These are phyloP conservation scores for Orientallactaga bullata DNA, from an alignment of 2,113 vertebrate genomes.

Conservation along the genomic window DNA sequence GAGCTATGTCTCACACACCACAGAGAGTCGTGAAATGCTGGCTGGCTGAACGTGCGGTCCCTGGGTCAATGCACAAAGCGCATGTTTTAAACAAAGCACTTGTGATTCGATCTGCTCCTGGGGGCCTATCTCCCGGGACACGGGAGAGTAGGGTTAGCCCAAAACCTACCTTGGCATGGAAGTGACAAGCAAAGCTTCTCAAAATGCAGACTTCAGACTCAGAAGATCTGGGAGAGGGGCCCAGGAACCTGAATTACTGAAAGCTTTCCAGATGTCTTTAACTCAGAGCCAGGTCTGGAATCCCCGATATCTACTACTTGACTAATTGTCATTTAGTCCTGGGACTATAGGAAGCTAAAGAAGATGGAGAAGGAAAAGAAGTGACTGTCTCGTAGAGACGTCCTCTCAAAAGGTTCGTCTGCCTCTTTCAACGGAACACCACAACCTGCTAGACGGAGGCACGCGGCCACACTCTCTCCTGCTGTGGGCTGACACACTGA, in stretches of 20 bases:
- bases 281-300: constrained; percentile 69
- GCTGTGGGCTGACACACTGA: background rate
- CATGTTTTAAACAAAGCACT: background rate
- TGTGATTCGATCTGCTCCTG: background rate
- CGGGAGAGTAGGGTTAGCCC: background rate
- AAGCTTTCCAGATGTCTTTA: constrained; percentile 77
- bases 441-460: background rate
- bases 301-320: constrained; percentile 46
- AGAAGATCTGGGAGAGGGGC: constrained; percentile 45
- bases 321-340: constrained; percentile 1
- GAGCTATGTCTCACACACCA: background rate
- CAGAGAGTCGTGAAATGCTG: background rate
- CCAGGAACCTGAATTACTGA: constrained; percentile 77
- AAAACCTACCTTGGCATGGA: background rate
- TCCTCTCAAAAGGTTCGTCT: constrained; percentile 20
- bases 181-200: constrained; percentile 3
- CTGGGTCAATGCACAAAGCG: background rate
- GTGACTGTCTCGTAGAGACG: background rate
- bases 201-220: constrained; percentile 54
- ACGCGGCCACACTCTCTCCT: background rate
- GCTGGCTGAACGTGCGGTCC: background rate
- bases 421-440: background rate
- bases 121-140: background rate
- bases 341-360: constrained; percentile 42
- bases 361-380: constrained; percentile 52